These are phyloP conservation scores for Peromyscus eremicus DNA, from an alignment of 2,797 vertebrate genomes.

Conservation along the genomic window DNA sequence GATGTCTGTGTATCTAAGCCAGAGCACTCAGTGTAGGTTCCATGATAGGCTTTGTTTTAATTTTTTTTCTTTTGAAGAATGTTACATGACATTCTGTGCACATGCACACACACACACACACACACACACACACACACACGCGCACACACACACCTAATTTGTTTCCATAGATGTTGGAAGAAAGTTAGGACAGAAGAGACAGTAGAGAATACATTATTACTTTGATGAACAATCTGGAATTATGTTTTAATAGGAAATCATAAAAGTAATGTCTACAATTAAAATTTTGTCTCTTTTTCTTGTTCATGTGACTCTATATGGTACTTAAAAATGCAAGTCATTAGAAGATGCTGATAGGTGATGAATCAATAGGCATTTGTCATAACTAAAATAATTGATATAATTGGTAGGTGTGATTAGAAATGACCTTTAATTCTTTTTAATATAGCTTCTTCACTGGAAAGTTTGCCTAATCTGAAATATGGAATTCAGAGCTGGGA, in stretches of 20 bases:
- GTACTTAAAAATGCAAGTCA: constrained; percentile 40
- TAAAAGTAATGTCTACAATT: constrained; percentile 21
- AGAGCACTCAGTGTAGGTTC: not conserved
- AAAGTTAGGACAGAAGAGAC: not conserved
- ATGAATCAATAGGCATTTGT: not conserved
- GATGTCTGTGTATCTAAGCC: not conserved
- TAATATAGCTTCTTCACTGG: not conserved
- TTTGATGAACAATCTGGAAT: not conserved
- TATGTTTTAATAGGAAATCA: not conserved
- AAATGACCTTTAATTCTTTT: not conserved
- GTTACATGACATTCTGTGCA: not conserved
- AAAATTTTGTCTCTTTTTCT: not conserved
- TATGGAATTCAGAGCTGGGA: not conserved
- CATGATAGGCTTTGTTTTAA: not conserved
- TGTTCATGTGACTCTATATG: not conserved
- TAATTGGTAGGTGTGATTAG: not conserved
- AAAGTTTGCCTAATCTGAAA: constrained; percentile 26
- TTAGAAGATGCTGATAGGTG: not conserved
- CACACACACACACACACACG: not conserved
- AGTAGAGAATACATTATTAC: not conserved
- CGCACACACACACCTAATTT: not conserved
- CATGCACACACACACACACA: not conserved
- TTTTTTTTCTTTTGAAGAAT: not conserved
- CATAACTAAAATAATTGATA: constrained; percentile 17
- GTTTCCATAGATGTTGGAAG: constrained; percentile 20